Base-by-base conservation (phyloP, 2,113 vertebrate genomes). In the Neogale vison region DNA sequence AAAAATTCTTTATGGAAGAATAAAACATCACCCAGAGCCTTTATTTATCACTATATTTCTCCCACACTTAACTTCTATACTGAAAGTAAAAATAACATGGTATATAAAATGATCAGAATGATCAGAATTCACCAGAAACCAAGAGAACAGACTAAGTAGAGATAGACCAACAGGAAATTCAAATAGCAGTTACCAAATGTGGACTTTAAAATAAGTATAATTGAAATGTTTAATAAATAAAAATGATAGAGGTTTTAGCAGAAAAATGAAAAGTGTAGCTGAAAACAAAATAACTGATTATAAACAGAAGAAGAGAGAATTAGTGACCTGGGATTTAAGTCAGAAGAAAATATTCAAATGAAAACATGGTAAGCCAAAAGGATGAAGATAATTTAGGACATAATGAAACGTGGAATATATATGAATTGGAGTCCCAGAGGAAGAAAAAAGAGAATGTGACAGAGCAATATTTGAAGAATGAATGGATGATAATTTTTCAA, bases 311-410 rank as follows among this genome's bases (percentile, higher is more conserved):
- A 88, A 85, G 26, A 85, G 26, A 63, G n/a, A 93, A 69, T 52
- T 85, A 82, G 36, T 59, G 65, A 47, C 29, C 42, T 76, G 26
- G 34, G 36, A 85, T 7, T 34, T 52, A 63, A 34, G 24, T 42
- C 6, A 74, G 72, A 93, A 85, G 81, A 85, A 93, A 93, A 93
- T 85, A 85, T 63, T 81, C n/a, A 90, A 45, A n/a, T 42, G 21
- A 92, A n/a, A 59, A 13, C 23, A 84, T 29, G 31, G 72, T 74
- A 74, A 93, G 39, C 59, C 69, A 93, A 84, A 74, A 61, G 34
- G 67, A 63, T 63, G 72, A 36, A 84, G 9, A 61, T 34, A 24
- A 63, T 84, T 84, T 61, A 39, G 34, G 29, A 29, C 29, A 87
- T 39, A 52, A 26, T 90, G 45, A 80, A 80, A 80, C 3, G 24